A percentile compares a stretch with the other conserved stretches of the same genome.
Conservation (phyloP, 2,888 invertebrate species). For the Sinohyriopsis cumingii region DNA sequence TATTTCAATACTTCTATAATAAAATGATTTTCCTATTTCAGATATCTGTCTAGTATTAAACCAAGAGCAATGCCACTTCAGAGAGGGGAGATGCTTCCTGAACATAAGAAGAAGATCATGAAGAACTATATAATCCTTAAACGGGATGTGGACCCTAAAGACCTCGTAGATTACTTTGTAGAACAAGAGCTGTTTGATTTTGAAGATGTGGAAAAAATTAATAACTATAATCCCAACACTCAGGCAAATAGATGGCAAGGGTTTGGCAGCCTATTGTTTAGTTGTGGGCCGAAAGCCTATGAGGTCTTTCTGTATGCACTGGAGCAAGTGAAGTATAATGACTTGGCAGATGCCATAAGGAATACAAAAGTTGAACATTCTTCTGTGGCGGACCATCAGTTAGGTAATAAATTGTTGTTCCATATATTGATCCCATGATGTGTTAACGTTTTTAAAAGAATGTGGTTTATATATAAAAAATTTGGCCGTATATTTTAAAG, state of each 20-base stretch:
- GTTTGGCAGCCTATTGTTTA: conserved; percentile 20
- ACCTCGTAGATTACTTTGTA: conserved; percentile 28
- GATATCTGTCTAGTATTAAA: too few species aligned
- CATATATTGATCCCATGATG: too few species aligned
- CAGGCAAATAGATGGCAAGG: conserved; percentile 25
- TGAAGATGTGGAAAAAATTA: conserved; percentile 23
- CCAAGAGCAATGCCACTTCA: conserved; percentile 20
- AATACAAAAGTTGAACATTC: conserved; percentile 7
- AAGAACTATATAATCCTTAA: conserved; percentile 23
- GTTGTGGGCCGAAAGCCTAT: conserved; percentile 25
- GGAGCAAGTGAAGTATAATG: conserved; percentile 9
- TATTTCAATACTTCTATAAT: too few species aligned
- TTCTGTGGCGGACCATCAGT: too few species aligned
- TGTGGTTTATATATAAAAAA: too few species aligned
- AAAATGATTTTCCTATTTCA: too few species aligned
- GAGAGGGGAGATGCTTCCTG: conserved; percentile 20
- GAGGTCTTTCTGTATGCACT: conserved; percentile 28
- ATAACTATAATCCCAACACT: conserved; percentile 33
- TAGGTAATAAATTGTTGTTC: too few species aligned
- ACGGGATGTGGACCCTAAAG: conserved; percentile 31
- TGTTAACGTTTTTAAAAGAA: too few species aligned
- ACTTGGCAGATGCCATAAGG: conserved; percentile 22
- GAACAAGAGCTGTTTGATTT: conserved; percentile 32
- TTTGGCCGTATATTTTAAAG: too few species aligned
- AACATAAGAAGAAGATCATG: conserved; percentile 25